A percentile compares a stretch with the other conserved stretches of the same genome.
phyloP scores from a whole-genome alignment of 2,888 invertebrate species.

The Agrilus cyanescens region DNA sequence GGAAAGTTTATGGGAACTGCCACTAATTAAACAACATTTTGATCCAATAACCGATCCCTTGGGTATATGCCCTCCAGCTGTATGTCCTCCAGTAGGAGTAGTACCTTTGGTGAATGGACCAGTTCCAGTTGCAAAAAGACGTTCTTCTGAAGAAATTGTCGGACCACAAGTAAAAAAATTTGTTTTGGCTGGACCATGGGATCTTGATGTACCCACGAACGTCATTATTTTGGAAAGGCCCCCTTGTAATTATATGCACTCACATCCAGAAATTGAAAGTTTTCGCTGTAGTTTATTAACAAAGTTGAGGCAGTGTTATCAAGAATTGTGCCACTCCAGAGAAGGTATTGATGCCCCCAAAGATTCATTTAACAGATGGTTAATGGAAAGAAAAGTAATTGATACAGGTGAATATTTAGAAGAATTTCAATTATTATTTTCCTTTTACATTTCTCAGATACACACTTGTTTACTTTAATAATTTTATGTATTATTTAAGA shows the following conservation, averaged over 20 bases:
- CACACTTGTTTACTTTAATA: not conserved
- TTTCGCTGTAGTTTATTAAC: conserved; percentile 68
- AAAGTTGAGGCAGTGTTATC: conserved; percentile 82
- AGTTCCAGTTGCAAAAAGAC: conserved; percentile 53
- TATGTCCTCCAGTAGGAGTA: conserved; percentile 27
- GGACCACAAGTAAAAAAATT: conserved; percentile 78
- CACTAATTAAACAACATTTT: conserved; percentile 61
- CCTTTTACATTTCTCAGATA: not conserved
- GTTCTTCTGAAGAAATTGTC: conserved; percentile 58
- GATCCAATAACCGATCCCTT: conserved; percentile 89
- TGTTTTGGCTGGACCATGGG: conserved; percentile 86
- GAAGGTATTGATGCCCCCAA: conserved; percentile 91
- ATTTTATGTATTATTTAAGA: no score
- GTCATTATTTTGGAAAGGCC: conserved; percentile 79
- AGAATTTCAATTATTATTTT: not conserved
- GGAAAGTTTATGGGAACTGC: conserved; percentile 96
- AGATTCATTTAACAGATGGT: conserved; percentile 93
- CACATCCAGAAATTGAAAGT: conserved; percentile 91
- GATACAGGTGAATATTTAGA: conserved; percentile 45
- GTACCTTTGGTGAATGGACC: conserved; percentile 34
- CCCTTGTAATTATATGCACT: conserved; percentile 75
- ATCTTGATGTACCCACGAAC: conserved; percentile 86
- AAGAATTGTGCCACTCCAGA: conserved; percentile 86
- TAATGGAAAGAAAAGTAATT: conserved; percentile 88
- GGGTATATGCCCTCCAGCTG: conserved; percentile 51